Evolutionary conservation across 2,888 invertebrate genomes (phyloP).

Genomic region (Copidosoma aretas): DNA sequence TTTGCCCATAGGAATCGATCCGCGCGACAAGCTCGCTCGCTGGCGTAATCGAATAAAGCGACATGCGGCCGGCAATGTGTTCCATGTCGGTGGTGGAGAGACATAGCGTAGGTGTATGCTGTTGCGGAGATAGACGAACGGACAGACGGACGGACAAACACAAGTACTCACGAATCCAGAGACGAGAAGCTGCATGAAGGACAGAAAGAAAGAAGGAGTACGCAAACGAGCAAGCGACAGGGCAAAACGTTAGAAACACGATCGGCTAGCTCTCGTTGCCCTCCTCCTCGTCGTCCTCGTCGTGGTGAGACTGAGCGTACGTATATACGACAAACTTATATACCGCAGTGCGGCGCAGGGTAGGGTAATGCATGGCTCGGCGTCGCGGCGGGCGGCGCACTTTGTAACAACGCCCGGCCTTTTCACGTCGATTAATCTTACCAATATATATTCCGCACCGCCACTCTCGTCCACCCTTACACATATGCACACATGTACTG

Average conservation of each 20-base stretch:
- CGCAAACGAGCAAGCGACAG: neutral
- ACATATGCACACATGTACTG: too few species aligned
- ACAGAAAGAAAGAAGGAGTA: slow-evolving; percentile 19
- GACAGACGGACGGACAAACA: slow-evolving; percentile 1
- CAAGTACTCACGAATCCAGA: slow-evolving; percentile 24
- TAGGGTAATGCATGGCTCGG: slow-evolving; percentile 56
- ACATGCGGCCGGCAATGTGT: slow-evolving; percentile 6
- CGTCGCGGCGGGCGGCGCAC: slow-evolving; percentile 62
- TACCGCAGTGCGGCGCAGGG: too few species aligned
- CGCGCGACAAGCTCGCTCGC: slow-evolving; percentile 12
- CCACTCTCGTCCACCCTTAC: too few species aligned
- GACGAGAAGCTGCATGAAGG: slow-evolving; percentile 31
- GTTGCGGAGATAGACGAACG: neutral
- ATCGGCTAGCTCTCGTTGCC: slow-evolving; percentile 34
- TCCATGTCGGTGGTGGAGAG: slow-evolving; percentile 24
- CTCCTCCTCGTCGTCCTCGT: slow-evolving; percentile 27
- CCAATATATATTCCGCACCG: slow-evolving; percentile 54
- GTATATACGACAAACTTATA: too few species aligned
- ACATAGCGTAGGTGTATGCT: neutral
- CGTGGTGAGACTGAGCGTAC: slow-evolving; percentile 21
- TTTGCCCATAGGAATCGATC: slow-evolving; percentile 24
- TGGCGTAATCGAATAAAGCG: neutral
- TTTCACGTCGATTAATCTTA: slow-evolving; percentile 62
- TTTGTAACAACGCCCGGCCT: slow-evolving; percentile 61
- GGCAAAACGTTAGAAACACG: slow-evolving; percentile 31